Evolutionary conservation across 2,888 invertebrate species (phyloP).

Genomic region (Penaeus monodon): DNA sequence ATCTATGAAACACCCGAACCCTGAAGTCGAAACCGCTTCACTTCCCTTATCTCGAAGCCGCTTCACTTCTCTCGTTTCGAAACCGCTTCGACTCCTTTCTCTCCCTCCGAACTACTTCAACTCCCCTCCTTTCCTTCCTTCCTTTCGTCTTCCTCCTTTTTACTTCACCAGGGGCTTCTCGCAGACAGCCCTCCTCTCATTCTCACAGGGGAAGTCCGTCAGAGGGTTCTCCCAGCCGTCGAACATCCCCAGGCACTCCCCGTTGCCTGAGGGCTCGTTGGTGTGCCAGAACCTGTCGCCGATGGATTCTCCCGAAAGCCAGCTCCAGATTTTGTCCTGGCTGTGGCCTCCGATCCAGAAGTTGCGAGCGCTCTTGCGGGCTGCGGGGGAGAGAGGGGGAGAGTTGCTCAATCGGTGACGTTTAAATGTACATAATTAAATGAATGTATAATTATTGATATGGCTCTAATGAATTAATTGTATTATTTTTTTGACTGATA

Average conservation of each 20-base stretch:
- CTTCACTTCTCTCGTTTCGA: too few species aligned
- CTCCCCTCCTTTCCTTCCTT: too few species aligned
- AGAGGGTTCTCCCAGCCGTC: conserved; percentile 49
- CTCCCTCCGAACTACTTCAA: background rate
- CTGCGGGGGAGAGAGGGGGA: background rate
- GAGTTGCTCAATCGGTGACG: background rate
- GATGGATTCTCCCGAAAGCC: conserved; percentile 34
- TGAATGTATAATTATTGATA: too few species aligned
- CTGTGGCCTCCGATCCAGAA: conserved; percentile 43
- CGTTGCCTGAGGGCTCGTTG: conserved; percentile 48
- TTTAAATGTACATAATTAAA: too few species aligned
- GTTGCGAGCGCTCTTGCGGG: conserved; percentile 44
- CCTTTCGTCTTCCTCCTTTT: too few species aligned
- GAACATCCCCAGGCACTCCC: conserved; percentile 43
- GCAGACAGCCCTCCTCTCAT: conserved; percentile 33
- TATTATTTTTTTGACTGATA: too few species aligned
- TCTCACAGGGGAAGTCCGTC: conserved; percentile 48
- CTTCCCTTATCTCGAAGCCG: too few species aligned
- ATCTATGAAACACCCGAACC: too few species aligned
- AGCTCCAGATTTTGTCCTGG: conserved; percentile 41
- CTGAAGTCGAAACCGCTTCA: too few species aligned
- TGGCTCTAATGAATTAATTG: too few species aligned
- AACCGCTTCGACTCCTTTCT: too few species aligned
- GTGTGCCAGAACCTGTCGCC: conserved; percentile 20
- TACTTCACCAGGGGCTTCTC: conserved; percentile 2